phyloP scores from a whole-genome alignment of 2,113 vertebrate species.

The Phodopus roborovskii region DNA sequence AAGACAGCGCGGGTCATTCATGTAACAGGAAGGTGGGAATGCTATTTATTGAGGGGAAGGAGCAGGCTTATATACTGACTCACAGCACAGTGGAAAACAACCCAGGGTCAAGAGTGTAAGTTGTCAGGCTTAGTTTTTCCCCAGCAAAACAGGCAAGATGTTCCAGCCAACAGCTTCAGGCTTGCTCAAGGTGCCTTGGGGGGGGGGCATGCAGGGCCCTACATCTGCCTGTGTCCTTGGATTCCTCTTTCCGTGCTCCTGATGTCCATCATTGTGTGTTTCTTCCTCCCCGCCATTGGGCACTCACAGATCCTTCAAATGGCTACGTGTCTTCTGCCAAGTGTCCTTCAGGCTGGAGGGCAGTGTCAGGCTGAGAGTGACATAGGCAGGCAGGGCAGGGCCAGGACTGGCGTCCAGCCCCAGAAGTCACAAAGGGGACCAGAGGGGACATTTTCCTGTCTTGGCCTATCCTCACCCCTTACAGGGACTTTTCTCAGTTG shows the following conservation, averaged over 20 bases:
- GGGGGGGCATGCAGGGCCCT: too few relatives aligned
- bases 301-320: not conserved
- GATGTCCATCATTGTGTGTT: not conserved
- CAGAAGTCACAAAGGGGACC: not conserved
- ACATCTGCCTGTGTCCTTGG: accelerated
- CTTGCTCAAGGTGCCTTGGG: too few relatives aligned
- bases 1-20: too few relatives aligned
- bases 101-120: too few relatives aligned
- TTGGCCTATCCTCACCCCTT: not conserved
- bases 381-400: not conserved
- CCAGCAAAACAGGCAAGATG: too few relatives aligned
- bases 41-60: too few relatives aligned
- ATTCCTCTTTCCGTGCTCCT: not conserved
- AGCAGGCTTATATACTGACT: too few relatives aligned
- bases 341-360: not conserved
- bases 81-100: too few relatives aligned
- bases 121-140: too few relatives aligned
- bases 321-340: not conserved
- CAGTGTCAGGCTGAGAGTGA: not conserved
- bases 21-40: too few relatives aligned
- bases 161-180: too few relatives aligned
- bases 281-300: not conserved
- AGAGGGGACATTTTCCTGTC: not conserved
- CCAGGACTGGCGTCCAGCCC: not conserved
- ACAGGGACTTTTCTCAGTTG: not conserved